These are phyloP conservation scores for Bombus superbus DNA, from an alignment of 1,140 invertebrate species.

Conservation along the genomic window DNA sequence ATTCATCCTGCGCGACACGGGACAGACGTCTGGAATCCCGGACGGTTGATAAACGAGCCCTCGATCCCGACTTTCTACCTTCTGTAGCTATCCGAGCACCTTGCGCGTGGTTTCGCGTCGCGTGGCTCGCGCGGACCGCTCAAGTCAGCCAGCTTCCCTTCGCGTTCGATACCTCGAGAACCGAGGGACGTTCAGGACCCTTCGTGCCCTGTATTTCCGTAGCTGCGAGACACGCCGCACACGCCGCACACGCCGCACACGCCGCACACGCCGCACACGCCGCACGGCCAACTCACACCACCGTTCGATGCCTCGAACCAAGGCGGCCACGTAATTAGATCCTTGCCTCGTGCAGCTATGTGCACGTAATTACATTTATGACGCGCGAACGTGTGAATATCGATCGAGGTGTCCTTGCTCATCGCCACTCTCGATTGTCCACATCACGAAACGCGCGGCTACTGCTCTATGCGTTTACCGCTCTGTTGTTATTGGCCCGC, in stretches of 20 bases:
- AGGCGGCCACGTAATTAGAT: slow-evolving; percentile 61
- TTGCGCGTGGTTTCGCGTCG: neutral
- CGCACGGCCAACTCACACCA: slow-evolving; percentile 35
- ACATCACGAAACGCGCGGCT: neutral
- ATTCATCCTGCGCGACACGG: slow-evolving; percentile 73
- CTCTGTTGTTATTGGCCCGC: neutral
- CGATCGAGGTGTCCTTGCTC: slow-evolving; percentile 28
- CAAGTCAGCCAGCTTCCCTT: slow-evolving; percentile 24
- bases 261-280: slow-evolving; percentile 32
- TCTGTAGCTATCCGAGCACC: slow-evolving; percentile 19
- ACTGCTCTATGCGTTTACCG: neutral
- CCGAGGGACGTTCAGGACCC: neutral
- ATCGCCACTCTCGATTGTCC: slow-evolving; percentile 5
- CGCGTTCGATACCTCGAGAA: too few relatives aligned
- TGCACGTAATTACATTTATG: slow-evolving; percentile 61
- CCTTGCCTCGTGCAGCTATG: slow-evolving; percentile 40
- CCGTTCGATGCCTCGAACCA: slow-evolving; percentile 46
- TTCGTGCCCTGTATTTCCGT: neutral
- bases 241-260: slow-evolving; percentile 35
- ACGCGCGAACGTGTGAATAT: slow-evolving; percentile 46
- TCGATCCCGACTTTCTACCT: slow-evolving; percentile 69
- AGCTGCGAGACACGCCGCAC: neutral
- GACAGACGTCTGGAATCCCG: slow-evolving; percentile 74
- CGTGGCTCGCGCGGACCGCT: slow-evolving; percentile 1
- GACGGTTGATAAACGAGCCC: slow-evolving; percentile 75